A percentile compares a stretch with the other conserved stretches of the same genome.
phyloP scores from a whole-genome alignment of 2,113 vertebrate species.

The Salvelinus namaycush region DNA sequence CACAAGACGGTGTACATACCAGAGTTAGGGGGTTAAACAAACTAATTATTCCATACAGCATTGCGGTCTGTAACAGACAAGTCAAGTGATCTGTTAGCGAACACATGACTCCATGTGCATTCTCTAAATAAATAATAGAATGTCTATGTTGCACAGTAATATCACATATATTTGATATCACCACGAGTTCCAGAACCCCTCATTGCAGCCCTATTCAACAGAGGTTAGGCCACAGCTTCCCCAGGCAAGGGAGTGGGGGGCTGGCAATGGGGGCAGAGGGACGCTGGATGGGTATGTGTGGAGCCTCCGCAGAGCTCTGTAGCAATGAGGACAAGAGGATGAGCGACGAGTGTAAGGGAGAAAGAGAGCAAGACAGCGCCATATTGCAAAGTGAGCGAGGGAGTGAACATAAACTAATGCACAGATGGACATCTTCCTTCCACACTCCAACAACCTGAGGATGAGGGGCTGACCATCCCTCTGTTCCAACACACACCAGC shows the following conservation, averaged over 20 bases:
- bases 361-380: not conserved
- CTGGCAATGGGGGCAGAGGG: too few species aligned
- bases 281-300: not conserved
- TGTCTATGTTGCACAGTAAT: too few species aligned
- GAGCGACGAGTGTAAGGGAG: too few species aligned
- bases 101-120: not conserved
- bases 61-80: not conserved
- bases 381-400: not conserved
- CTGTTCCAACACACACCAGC: not conserved
- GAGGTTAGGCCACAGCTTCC: not conserved
- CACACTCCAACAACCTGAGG: not conserved
- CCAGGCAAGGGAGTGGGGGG: not conserved
- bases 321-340: constrained; percentile 21
- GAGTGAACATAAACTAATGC: not conserved
- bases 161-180: too few species aligned
- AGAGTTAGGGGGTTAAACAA: not conserved
- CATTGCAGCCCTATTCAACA: not conserved
- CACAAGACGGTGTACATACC: too few species aligned
- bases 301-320: constrained; percentile 59
- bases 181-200: not conserved
- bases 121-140: not conserved
- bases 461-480: not conserved
- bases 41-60: not conserved
- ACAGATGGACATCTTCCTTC: constrained; percentile 11
- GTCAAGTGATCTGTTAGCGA: too few species aligned